A percentile compares a stretch with the other conserved stretches of the same genome.
Conservation (phyloP, 2,797 vertebrate genomes). For the Moxostoma hubbsi region DNA sequence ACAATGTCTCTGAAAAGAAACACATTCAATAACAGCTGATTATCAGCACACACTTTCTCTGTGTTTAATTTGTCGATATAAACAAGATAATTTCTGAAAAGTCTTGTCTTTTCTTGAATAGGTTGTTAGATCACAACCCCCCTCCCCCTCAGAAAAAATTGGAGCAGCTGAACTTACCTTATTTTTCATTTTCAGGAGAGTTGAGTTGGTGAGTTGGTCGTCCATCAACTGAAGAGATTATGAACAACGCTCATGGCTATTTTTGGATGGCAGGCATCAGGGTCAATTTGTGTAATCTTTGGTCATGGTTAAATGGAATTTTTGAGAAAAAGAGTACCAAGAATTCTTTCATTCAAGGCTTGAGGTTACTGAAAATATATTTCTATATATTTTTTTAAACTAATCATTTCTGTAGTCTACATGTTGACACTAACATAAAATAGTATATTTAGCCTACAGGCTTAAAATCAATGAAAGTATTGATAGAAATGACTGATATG, state of each 20-base stretch:
- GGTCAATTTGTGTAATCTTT: conserved; percentile 92
- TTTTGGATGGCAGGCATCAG: conserved; percentile 75
- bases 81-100: not conserved
- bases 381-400: not conserved
- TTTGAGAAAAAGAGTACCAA: conserved; percentile 50
- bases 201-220: conserved; percentile 57
- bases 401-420: not conserved
- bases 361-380: not conserved
- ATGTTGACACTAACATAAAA: not conserved
- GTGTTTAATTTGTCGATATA: not conserved
- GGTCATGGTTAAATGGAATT: conserved; percentile 81
- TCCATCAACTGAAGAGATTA: conserved; percentile 72
- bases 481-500: not conserved
- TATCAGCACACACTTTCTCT: not conserved
- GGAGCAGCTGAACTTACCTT: conserved; percentile 66
- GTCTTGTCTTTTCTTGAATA: not conserved
- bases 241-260: conserved; percentile 72
- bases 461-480: not conserved
- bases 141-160: not conserved
- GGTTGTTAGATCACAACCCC: not conserved
- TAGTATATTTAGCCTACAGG: not conserved
- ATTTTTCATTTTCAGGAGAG: conserved; percentile 68
- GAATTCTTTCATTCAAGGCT: not conserved
- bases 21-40: not conserved
- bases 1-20: not conserved